Percentiles rank a stretch among this genome's conserved stretches.
phyloP scores from a whole-genome alignment of 1,140 invertebrate species.

The Eciton burchellii region DNA sequence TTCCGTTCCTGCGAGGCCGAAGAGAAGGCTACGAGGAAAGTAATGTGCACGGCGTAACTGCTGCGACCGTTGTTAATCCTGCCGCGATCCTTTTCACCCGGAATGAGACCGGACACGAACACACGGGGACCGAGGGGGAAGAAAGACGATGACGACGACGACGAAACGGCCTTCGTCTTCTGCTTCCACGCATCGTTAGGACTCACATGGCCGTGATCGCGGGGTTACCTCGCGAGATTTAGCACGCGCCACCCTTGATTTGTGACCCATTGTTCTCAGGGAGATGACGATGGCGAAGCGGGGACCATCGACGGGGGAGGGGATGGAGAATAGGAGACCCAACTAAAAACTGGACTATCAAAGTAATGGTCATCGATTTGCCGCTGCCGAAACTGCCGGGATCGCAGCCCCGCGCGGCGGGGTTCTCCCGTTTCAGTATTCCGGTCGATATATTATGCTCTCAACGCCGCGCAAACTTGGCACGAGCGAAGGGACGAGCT shows the following conservation, averaged over 20 bases:
- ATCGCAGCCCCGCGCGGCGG: conserved; percentile 17
- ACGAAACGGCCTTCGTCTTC: conserved; percentile 62
- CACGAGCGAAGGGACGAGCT: not conserved
- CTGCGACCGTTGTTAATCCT: conserved; percentile 27
- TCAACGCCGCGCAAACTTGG: conserved; percentile 40
- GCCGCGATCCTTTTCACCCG: conserved; percentile 50
- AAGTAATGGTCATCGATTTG: conserved; percentile 77
- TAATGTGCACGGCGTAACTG: conserved; percentile 41
- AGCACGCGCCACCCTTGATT: conserved; percentile 74
- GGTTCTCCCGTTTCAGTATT: conserved; percentile 36
- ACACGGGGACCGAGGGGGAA: conserved; percentile 18
- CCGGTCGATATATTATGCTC: conserved; percentile 23
- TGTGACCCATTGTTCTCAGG: conserved; percentile 78
- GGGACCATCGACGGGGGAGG: conserved; percentile 8
- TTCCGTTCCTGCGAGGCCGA: conserved; percentile 1
- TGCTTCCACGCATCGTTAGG: conserved; percentile 73
- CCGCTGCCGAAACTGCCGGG: conserved; percentile 46
- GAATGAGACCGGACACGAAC: conserved; percentile 31
- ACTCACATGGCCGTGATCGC: conserved; percentile 59
- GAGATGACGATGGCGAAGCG: conserved; percentile 29
- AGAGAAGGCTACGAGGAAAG: not conserved
- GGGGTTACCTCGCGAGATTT: conserved; percentile 75
- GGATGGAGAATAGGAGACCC: not conserved
- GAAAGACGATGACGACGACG: conserved; percentile 61
- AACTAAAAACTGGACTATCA: conserved; percentile 77